Conservation (phyloP, 2,113 vertebrate species). For the Platycercus adscitus region DNA sequence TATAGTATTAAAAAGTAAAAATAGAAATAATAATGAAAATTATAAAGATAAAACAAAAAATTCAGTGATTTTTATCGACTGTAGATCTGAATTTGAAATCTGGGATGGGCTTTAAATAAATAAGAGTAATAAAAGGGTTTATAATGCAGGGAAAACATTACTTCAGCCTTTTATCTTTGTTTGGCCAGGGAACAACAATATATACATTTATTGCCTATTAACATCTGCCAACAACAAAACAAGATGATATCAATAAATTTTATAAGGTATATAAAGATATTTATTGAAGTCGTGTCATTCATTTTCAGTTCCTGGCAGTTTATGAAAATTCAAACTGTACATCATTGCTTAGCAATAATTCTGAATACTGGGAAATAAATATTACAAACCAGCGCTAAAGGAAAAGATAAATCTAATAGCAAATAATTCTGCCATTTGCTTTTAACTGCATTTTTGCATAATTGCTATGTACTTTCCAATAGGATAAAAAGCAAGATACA, state of each 20-base stretch:
- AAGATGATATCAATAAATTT: conserved; percentile 22
- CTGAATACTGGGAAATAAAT: conserved; percentile 45
- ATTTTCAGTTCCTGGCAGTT: conserved; percentile 45
- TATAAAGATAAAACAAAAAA: not conserved
- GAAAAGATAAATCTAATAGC: conserved; percentile 27
- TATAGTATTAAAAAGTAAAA: not conserved
- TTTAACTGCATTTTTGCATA: conserved; percentile 14
- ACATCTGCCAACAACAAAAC: conserved; percentile 30
- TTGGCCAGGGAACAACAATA: conserved; percentile 9
- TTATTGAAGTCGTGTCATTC: conserved; percentile 3
- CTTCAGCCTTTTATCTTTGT: conserved; percentile 23
- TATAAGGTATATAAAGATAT: not conserved
- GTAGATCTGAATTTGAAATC: not conserved
- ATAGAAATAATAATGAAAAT: not conserved
- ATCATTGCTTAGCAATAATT: conserved; percentile 32
- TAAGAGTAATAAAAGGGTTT: conserved; percentile 24
- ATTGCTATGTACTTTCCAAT: conserved; percentile 38
- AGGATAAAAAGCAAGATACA: not conserved
- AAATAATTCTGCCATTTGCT: conserved; percentile 18
- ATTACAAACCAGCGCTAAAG: not conserved
- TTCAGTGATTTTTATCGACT: not conserved
- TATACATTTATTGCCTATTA: conserved; percentile 25
- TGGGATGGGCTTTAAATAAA: not conserved
- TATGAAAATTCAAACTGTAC: conserved; percentile 17
- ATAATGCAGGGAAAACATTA: conserved; percentile 51